phyloP scores from a whole-genome alignment of 1,140 invertebrate species.

The Neodiprion virginianus region DNA sequence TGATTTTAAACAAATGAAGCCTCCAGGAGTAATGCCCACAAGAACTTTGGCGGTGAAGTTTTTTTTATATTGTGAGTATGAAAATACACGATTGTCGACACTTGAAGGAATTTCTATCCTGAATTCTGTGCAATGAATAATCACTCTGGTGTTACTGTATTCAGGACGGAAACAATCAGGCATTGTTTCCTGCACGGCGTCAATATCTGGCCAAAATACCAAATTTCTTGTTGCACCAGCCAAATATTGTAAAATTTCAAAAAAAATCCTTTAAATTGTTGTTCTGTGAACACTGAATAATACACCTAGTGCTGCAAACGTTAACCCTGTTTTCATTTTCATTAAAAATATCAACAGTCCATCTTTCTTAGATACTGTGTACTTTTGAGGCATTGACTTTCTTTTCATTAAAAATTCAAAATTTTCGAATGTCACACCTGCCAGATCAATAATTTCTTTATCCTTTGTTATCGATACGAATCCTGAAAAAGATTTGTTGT shows the following conservation, averaged over 20 bases:
- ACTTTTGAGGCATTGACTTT: slow-evolving; percentile 8
- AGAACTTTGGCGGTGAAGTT: slow-evolving; percentile 51
- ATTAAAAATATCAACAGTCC: slow-evolving; percentile 20
- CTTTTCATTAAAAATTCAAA: slow-evolving; percentile 1
- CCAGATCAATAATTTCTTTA: slow-evolving; percentile 23
- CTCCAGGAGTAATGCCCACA: slow-evolving; percentile 52
- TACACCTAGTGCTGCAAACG: slow-evolving; percentile 14
- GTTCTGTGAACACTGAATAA: not conserved
- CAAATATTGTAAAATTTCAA: slow-evolving; percentile 20
- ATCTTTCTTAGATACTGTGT: slow-evolving; percentile 10
- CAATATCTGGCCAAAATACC: slow-evolving; percentile 35
- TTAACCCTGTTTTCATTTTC: slow-evolving; percentile 19
- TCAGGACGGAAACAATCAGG: slow-evolving; percentile 39
- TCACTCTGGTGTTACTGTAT: slow-evolving; percentile 48
- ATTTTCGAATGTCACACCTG: not conserved
- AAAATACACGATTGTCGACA: slow-evolving; percentile 36
- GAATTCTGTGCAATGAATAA: slow-evolving; percentile 57
- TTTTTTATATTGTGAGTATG: slow-evolving; percentile 48
- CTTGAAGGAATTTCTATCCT: slow-evolving; percentile 44
- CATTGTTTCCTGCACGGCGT: slow-evolving; percentile 29
- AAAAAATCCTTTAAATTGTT: slow-evolving; percentile 11
- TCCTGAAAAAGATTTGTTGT: slow-evolving; percentile 14
- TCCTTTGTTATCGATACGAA: slow-evolving; percentile 20
- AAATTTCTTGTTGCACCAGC: slow-evolving; percentile 26
- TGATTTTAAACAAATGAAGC: slow-evolving; percentile 52